Percentiles rank a stretch among this genome's conserved stretches.
phyloP scores from a whole-genome alignment of 2,113 vertebrate species.

The Pelodiscus sinensis region DNA sequence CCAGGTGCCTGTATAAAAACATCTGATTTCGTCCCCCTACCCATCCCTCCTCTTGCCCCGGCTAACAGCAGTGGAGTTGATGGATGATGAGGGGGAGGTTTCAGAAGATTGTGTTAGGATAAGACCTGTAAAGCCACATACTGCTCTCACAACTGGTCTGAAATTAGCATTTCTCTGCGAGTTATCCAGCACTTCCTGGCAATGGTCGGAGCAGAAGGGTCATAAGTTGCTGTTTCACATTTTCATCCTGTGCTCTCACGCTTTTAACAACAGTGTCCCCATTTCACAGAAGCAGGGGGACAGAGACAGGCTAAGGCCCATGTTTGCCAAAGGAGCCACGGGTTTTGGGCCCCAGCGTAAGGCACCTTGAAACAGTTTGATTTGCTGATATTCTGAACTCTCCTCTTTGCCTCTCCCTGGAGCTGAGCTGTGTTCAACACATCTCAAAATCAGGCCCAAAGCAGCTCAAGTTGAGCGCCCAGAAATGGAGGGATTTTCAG shows the following conservation, averaged over 20 bases:
- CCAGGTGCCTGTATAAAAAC: not conserved
- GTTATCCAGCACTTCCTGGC: not conserved
- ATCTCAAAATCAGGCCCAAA: not conserved
- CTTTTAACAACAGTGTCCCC: not conserved
- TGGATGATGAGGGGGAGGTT: not conserved
- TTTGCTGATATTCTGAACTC: not conserved
- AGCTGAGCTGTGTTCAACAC: not conserved
- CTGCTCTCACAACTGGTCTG: not conserved
- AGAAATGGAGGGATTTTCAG: not conserved
- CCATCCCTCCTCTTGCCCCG: not conserved
- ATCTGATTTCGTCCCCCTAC: not conserved
- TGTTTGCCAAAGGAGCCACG: not conserved
- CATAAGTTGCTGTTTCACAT: fast-evolving
- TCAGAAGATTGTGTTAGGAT: not conserved
- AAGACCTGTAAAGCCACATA: not conserved
- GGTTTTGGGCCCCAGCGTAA: no score
- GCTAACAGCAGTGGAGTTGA: no score
- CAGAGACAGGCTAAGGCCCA: not conserved
- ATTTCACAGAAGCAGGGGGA: fast-evolving
- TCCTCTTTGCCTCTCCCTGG: not conserved
- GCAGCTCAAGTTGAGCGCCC: not conserved
- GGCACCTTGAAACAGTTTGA: not conserved
- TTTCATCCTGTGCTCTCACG: fast-evolving
- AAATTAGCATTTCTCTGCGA: no score
- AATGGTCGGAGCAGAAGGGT: not conserved